Evolutionary conservation across 2,888 invertebrate species (phyloP), one percentile per base, ranked within the genome.

Genomic region (Platycheirus rosarum): DNA sequence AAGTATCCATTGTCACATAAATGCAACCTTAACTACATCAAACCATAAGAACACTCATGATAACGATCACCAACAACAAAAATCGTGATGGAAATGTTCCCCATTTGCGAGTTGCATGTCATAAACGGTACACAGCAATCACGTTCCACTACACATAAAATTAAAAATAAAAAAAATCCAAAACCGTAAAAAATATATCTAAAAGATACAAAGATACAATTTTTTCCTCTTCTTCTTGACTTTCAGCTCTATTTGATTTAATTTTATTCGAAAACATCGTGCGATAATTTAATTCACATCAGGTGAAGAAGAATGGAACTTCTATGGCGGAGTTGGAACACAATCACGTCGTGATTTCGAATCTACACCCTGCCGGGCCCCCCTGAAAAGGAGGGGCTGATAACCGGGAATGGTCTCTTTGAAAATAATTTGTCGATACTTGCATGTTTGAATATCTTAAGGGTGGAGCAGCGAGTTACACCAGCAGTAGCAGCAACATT

Each of bases 281-380:
- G 71, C 82, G 73, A 82, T 82, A 82, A 82, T 82, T 77, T 82
- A 77, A 82, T 82, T 82, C 82, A 82, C 82, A 82, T 82, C 82
- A 82, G 82, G 71, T 73, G 66, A 76, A 55, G 76, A 75, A 65
- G 60, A 82, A 79, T 62, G 63, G 71, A 70, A 37, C 57, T 77
- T 9, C 40, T 35, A 35, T 20, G 18, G 2, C 7, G 48, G 16
- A 60, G 62, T 32, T 49, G 23, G 49, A 63, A 62, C 69, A 75
- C 69, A 66, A 80, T 70, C 80, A 80, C 80, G 80, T 80, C 80
- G 75, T 80, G 75, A 75, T 80, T 76, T 60, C 16, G 62, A 66
- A 73, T 60, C 51, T 29, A 32, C 53, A 35, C n/a, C n/a, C n/a
- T n/a, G n/a, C n/a, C 6, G 26, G 26, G 26, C 29, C 29, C 23